These are phyloP conservation scores for Lagopus muta DNA, from an alignment of 2,113 vertebrate genomes.

Conservation along the genomic window DNA sequence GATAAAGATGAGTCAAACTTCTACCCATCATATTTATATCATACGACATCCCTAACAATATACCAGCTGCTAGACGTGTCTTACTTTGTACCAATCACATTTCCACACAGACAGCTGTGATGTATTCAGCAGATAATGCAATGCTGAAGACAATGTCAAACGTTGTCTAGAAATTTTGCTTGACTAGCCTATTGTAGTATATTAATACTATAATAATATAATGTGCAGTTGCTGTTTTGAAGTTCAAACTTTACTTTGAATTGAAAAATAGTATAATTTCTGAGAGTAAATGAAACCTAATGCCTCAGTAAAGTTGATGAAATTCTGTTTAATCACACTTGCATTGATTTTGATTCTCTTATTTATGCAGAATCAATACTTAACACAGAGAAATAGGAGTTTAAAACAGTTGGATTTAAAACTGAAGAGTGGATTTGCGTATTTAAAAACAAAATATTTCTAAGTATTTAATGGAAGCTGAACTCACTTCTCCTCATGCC, in stretches of 20 bases:
- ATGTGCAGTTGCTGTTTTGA: background rate
- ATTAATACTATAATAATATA: background rate
- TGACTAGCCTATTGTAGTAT: background rate
- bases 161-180: background rate
- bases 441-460: background rate
- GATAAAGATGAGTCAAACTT: slow-evolving; percentile 22
- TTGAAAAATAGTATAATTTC: background rate
- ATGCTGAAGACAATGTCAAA: background rate
- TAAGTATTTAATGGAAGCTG: background rate
- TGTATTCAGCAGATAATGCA: background rate
- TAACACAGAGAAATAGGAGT: background rate
- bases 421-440: background rate
- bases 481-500: background rate
- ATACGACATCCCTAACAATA: background rate
- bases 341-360: background rate
- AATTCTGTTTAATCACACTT: background rate
- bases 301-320: background rate
- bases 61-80: background rate
- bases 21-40: background rate
- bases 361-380: background rate
- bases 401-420: background rate
- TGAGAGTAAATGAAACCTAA: background rate
- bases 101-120: background rate
- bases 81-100: background rate
- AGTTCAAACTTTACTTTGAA: background rate